Evolutionary conservation across 2,113 vertebrate species (phyloP).

Genomic region (Onychostruthus taczanowskii): DNA sequence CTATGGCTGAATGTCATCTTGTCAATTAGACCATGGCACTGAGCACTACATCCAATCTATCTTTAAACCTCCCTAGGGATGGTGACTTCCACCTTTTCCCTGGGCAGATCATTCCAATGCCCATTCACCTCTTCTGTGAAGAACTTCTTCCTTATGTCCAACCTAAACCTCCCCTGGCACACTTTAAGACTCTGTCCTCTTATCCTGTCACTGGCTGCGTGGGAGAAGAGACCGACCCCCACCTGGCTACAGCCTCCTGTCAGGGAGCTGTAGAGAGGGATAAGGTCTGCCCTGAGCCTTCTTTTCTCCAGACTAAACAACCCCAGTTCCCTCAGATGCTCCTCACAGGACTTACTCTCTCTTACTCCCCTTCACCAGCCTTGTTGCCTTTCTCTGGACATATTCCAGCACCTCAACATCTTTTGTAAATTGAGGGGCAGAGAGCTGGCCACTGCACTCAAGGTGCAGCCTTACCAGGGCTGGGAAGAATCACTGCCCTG

Average conservation of each 20-base stretch:
- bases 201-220: rapidly evolving
- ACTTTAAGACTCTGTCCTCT: background rate
- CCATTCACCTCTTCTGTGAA: rapidly evolving
- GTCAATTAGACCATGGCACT: too few relatives aligned
- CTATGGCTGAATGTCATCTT: background rate
- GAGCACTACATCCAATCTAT: background rate
- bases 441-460: background rate
- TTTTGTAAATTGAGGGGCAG: rapidly evolving
- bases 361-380: too few relatives aligned
- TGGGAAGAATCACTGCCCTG: background rate
- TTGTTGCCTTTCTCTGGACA: background rate
- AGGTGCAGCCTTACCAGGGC: background rate
- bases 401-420: rapidly evolving
- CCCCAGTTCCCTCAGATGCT: background rate
- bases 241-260: background rate
- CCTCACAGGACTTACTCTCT: rapidly evolving
- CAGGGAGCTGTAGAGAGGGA: background rate
- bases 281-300: background rate
- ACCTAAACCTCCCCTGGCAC: rapidly evolving
- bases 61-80: background rate
- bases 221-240: rapidly evolving
- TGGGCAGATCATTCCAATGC: background rate
- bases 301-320: background rate
- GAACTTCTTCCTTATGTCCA: background rate
- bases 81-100: background rate